Percentiles rank a stretch among this genome's conserved stretches.
Evolutionary conservation across 2,888 invertebrate genomes (phyloP).

Genomic region (Hypolimnas misippus): DNA sequence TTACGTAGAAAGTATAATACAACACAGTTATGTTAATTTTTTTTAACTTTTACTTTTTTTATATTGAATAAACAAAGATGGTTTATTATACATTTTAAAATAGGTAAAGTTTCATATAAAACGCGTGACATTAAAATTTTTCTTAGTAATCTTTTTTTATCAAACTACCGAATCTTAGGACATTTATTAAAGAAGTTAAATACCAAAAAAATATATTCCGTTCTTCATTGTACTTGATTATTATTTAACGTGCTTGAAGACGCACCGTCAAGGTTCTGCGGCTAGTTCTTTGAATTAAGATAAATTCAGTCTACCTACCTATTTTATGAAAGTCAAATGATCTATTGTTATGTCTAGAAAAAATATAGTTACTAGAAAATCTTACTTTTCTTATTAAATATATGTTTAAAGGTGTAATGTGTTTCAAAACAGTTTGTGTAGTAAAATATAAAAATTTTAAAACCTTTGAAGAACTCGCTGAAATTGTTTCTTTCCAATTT

Average conservation of each 20-base stretch:
- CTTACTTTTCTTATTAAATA: background rate
- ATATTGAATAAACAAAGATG: background rate
- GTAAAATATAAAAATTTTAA: too few species aligned
- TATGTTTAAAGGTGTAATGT: too few species aligned
- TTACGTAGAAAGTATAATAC: background rate
- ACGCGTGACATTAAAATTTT: background rate
- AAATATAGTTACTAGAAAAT: background rate
- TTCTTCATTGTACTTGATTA: slow-evolving; percentile 30
- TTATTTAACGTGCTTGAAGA: slow-evolving; percentile 41
- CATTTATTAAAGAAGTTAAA: background rate
- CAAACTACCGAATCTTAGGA: background rate
- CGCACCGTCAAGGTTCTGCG: slow-evolving; percentile 40
- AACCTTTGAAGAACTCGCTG: too few species aligned
- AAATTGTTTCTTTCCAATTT: too few species aligned
- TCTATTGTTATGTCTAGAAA: background rate
- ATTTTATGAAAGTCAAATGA: slow-evolving; percentile 6
- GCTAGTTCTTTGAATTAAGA: slow-evolving; percentile 10
- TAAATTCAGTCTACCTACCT: slow-evolving; percentile 14
- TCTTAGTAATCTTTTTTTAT: slow-evolving; percentile 1
- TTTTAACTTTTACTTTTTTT: background rate
- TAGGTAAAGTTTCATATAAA: background rate
- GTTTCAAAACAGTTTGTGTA: too few species aligned
- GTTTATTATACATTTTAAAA: too few species aligned
- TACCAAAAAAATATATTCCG: slow-evolving; percentile 37
- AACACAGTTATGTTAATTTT: background rate